Evolutionary conservation across 2,797 vertebrate genomes (phyloP).

Genomic region (Menidia menidia): DNA sequence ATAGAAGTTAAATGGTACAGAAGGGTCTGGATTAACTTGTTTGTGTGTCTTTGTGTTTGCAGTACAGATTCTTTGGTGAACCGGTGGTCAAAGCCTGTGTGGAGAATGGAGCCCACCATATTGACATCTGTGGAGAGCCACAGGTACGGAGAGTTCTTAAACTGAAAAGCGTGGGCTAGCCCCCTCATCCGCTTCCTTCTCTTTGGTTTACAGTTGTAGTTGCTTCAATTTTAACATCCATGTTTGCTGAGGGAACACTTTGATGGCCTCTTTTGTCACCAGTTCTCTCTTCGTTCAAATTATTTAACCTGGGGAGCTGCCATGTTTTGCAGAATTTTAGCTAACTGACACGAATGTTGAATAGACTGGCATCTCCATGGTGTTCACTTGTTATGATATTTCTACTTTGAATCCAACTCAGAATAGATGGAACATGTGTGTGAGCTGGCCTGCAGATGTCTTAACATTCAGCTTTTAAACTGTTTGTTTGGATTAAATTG

Average conservation of each 20-base stretch:
- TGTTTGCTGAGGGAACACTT: not conserved
- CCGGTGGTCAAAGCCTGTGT: conserved; percentile 91
- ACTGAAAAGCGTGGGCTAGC: not conserved
- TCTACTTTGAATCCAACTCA: not conserved
- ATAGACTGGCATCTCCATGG: not conserved
- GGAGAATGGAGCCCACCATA: conserved; percentile 91
- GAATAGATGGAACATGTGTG: not conserved
- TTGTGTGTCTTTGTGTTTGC: conserved; percentile 11
- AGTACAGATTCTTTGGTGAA: conserved; percentile 90
- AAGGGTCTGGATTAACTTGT: not conserved
- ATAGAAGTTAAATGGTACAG: not conserved
- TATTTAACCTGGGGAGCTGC: no score
- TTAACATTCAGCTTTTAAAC: conserved; percentile 18
- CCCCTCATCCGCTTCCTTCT: no score
- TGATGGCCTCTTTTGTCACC: not conserved
- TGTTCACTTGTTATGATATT: not conserved
- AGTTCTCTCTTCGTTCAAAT: no score
- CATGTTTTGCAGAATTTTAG: not conserved
- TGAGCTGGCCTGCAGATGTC: conserved; percentile 18
- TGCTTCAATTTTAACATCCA: not conserved
- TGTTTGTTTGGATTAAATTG: conserved; percentile 41
- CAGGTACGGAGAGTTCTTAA: conserved; percentile 80
- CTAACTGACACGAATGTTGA: not conserved
- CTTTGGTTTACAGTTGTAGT: no score
- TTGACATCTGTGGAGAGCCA: conserved; percentile 95